Evolutionary conservation across 1,140 invertebrate species (phyloP).

Genomic region (Carposina sasakii): DNA sequence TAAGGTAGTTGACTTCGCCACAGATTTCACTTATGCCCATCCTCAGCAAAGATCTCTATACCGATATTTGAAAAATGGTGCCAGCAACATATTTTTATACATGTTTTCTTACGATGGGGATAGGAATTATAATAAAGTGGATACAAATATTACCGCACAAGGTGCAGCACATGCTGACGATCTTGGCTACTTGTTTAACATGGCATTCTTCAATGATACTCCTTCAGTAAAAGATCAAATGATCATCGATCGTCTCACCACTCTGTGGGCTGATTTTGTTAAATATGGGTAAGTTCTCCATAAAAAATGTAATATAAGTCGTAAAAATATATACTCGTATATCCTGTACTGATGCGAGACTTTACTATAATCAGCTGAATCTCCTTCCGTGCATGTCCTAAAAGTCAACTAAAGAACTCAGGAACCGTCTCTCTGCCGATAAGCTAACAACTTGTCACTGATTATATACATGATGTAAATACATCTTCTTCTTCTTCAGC

Average conservation of each 20-base stretch:
- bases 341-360: too few relatives aligned
- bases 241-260: conserved; percentile 25
- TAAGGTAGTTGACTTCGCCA: conserved; percentile 19
- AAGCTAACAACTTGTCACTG: too few relatives aligned
- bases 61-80: conserved; percentile 20
- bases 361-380: too few relatives aligned
- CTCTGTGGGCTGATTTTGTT: conserved; percentile 35
- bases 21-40: conserved; percentile 22
- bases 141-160: conserved; percentile 9
- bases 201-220: not conserved
- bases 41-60: conserved; percentile 19
- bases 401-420: too few relatives aligned
- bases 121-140: conserved; percentile 21
- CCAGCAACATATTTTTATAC: conserved; percentile 25
- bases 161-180: conserved; percentile 31
- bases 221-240: conserved; percentile 19
- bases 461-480: too few relatives aligned
- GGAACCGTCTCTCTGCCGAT: too few relatives aligned
- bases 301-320: too few relatives aligned
- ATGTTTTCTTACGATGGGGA: conserved; percentile 27
- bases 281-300: conserved; percentile 37
- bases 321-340: too few relatives aligned
- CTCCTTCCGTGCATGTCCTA: too few relatives aligned
- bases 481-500: too few relatives aligned
- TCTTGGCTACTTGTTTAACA: conserved; percentile 30